Percentiles rank a stretch among this genome's conserved stretches.
Conservation (phyloP, 2,113 vertebrate genomes). For the Vimba vimba region DNA sequence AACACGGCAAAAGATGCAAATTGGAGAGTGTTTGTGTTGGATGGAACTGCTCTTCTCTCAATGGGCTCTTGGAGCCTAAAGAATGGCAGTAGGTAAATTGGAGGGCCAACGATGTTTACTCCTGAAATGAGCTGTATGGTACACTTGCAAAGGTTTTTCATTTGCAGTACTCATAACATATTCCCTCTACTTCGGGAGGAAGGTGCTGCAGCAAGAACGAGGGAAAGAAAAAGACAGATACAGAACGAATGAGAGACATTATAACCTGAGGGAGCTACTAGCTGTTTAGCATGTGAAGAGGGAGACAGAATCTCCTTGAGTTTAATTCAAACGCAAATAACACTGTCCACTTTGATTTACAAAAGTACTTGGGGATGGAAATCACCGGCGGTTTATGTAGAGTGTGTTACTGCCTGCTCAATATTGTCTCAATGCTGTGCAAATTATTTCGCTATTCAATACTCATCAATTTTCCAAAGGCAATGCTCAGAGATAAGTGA, state of each 20-base stretch:
- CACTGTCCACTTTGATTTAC: conserved; percentile 51
- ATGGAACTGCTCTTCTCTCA: conserved; percentile 23
- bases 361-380: conserved; percentile 49
- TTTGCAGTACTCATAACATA: conserved; percentile 34
- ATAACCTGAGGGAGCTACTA: conserved; percentile 57
- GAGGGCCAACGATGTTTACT: conserved; percentile 21
- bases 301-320: conserved; percentile 55
- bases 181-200: not conserved
- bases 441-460: conserved; percentile 31
- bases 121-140: conserved; percentile 33
- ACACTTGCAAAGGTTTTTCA: conserved; percentile 45
- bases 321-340: conserved; percentile 54
- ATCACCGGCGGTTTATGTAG: conserved; percentile 60
- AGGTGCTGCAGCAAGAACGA: conserved; percentile 21
- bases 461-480: conserved; percentile 36
- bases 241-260: not conserved
- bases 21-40: conserved; percentile 18
- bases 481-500: conserved; percentile 30
- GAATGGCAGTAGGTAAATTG: conserved; percentile 28
- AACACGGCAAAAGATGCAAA: conserved; percentile 28
- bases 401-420: conserved; percentile 56
- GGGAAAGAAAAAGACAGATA: not conserved
- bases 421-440: conserved; percentile 38
- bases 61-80: conserved; percentile 19
- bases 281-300: conserved; percentile 65